Conservation (phyloP, 2,888 invertebrate genomes). For the Mimachlamys varia region DNA sequence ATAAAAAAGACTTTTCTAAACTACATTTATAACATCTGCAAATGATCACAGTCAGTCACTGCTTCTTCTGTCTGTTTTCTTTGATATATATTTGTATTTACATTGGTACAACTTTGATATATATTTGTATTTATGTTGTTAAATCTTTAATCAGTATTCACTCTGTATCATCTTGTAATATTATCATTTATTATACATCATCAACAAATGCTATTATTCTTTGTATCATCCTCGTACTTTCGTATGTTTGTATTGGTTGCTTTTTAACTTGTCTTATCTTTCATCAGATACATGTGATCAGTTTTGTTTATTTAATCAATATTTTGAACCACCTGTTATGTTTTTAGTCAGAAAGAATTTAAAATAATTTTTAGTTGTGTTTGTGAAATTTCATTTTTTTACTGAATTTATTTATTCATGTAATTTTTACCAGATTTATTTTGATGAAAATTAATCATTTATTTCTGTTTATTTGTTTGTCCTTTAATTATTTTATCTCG, state of each 20-base stretch:
- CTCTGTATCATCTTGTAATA: background rate
- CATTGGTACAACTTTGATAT: background rate
- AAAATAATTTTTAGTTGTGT: too few species aligned
- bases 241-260: too few species aligned
- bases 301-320: too few species aligned
- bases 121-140: background rate
- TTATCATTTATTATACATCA: too few species aligned
- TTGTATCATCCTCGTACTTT: too few species aligned
- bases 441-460: too few species aligned
- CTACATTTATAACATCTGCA: background rate
- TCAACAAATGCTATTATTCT: too few species aligned
- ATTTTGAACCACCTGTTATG: too few species aligned
- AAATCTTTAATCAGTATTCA: background rate
- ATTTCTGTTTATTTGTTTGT: background rate
- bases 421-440: background rate
- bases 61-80: background rate
- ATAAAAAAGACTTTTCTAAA: constrained; percentile 2
- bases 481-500: background rate
- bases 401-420: too few species aligned
- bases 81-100: background rate
- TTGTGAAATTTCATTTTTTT: background rate
- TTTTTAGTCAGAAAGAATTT: too few species aligned
- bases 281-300: too few species aligned
- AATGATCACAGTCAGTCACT: background rate
- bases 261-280: too few species aligned